phyloP scores from a whole-genome alignment of 2,113 vertebrate species.

The Xenotilapia longispinis region DNA sequence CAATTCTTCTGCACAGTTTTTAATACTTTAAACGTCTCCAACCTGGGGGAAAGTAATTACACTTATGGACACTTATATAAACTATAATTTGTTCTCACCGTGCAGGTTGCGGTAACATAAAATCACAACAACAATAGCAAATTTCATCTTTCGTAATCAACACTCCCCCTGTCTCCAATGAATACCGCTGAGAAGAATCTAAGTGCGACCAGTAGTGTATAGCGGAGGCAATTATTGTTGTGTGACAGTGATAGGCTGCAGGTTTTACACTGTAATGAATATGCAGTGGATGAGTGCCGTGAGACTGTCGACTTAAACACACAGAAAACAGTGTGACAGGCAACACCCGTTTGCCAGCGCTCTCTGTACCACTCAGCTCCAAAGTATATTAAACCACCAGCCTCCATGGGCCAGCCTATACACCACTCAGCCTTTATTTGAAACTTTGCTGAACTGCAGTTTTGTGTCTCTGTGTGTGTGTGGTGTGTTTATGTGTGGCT shows the following conservation, averaged over 20 bases:
- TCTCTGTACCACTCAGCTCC: constrained; percentile 12
- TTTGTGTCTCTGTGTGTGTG: constrained; percentile 3
- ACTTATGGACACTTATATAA: neutral
- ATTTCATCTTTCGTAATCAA: neutral
- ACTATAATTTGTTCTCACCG: neutral
- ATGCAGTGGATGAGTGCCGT: neutral
- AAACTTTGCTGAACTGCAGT: constrained; percentile 52
- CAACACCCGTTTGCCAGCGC: constrained; percentile 25
- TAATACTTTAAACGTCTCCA: neutral
- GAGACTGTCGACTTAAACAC: constrained; percentile 31
- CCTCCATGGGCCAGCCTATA: constrained; percentile 6
- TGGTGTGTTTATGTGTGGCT: neutral
- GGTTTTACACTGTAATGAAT: constrained; percentile 20
- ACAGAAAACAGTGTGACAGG: constrained; percentile 22
- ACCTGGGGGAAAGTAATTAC: neutral
- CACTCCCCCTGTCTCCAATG: neutral
- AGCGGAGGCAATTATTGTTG: neutral
- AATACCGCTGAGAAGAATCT: neutral
- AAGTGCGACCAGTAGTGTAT: neutral
- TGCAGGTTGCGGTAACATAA: neutral
- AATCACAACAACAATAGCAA: constrained; percentile 1
- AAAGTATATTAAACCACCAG: constrained; percentile 12
- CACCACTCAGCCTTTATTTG: constrained; percentile 18
- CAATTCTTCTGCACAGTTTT: neutral
- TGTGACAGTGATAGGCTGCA: neutral